Conservation (phyloP, 2,888 invertebrate genomes). For the Eupsilia transversa region DNA sequence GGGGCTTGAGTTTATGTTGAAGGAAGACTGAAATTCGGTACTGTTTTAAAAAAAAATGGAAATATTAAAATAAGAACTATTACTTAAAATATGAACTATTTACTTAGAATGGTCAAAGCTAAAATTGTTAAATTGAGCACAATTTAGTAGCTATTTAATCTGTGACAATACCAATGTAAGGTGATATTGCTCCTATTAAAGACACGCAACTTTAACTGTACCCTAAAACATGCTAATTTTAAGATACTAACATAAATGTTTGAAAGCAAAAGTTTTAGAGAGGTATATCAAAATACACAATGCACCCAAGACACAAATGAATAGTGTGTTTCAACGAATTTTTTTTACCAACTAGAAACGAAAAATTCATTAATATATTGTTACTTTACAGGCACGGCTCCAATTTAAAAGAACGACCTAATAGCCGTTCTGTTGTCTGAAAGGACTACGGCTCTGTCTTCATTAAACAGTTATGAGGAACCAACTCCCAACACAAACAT, state of each 20-base stretch:
- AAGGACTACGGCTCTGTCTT: slow-evolving; percentile 19
- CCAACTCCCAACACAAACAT: slow-evolving; percentile 51
- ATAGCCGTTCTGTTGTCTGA: slow-evolving; percentile 3
- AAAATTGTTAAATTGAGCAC: background rate
- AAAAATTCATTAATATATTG: background rate
- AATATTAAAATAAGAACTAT: too few species aligned
- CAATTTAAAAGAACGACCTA: background rate
- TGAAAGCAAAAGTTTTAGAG: background rate
- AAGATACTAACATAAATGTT: background rate
- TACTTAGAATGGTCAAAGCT: too few species aligned
- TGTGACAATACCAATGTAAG: background rate
- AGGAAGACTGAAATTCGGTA: too few species aligned
- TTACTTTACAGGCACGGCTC: background rate
- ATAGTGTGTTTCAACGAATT: background rate
- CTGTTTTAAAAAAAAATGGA: too few species aligned
- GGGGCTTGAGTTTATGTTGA: background rate
- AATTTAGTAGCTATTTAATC: too few species aligned
- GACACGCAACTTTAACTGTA: background rate
- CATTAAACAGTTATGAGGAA: slow-evolving; percentile 42
- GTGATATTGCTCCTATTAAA: background rate
- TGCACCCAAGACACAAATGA: background rate
- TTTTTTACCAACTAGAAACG: background rate
- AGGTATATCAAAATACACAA: too few species aligned
- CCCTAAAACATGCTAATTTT: background rate
- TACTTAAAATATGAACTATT: too few species aligned